These are phyloP conservation scores for Noctua comes DNA, from an alignment of 2,888 invertebrate species.

Conservation along the genomic window DNA sequence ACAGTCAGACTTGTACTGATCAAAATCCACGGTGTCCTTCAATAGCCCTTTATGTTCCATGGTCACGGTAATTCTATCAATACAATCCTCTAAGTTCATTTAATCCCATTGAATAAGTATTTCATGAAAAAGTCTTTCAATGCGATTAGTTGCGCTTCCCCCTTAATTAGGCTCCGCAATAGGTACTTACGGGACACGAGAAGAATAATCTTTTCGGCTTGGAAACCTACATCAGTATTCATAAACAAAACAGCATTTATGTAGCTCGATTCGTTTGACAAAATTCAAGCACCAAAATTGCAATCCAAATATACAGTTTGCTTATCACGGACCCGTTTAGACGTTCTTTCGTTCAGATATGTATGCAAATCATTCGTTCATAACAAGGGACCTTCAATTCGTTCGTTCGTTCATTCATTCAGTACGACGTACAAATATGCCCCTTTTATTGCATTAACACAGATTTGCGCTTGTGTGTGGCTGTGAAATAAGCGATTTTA, in stretches of 20 bases:
- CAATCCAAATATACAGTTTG: constrained; percentile 46
- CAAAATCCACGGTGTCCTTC: too few relatives aligned
- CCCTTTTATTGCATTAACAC: constrained; percentile 62
- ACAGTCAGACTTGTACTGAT: too few relatives aligned
- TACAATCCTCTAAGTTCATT: too few relatives aligned
- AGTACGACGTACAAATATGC: constrained; percentile 58
- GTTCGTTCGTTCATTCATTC: constrained; percentile 58
- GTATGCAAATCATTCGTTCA: constrained; percentile 65
- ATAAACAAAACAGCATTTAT: not conserved
- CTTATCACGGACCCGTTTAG: constrained; percentile 41
- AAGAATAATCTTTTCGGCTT: not conserved
- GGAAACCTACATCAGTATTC: not conserved
- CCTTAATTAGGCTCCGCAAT: not conserved
- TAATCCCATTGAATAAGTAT: too few relatives aligned
- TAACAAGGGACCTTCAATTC: constrained; percentile 63
- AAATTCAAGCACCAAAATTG: constrained; percentile 42
- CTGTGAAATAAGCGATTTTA: constrained; percentile 32
- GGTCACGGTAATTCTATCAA: too few relatives aligned
- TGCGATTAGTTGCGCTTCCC: too few relatives aligned
- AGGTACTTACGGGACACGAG: not conserved
- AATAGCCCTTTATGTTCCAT: too few relatives aligned
- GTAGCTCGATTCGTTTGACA: constrained; percentile 4
- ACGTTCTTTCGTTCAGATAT: constrained; percentile 52
- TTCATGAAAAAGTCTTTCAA: too few relatives aligned
- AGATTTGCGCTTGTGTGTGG: constrained; percentile 55